A percentile compares a stretch with the other conserved stretches of the same genome.
phyloP scores from a whole-genome alignment of 2,888 invertebrate genomes.

The Oligia latruncula region DNA sequence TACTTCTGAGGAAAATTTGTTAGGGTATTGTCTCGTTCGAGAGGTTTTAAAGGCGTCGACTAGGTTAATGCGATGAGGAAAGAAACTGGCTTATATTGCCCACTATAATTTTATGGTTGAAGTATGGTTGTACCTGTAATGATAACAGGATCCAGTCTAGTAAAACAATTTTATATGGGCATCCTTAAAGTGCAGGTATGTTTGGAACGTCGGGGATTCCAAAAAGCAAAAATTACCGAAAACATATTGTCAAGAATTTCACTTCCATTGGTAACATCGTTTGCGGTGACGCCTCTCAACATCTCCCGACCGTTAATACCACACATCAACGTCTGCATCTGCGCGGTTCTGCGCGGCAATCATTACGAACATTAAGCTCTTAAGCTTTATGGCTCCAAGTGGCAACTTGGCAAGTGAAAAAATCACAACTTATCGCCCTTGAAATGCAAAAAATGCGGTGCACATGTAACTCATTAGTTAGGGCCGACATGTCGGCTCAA shows the following conservation, averaged over 20 bases:
- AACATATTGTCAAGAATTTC: slow-evolving; percentile 17
- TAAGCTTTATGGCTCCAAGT: slow-evolving; percentile 65
- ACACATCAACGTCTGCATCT: slow-evolving; percentile 58
- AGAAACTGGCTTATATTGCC: slow-evolving; percentile 55
- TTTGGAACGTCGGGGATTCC: neutral
- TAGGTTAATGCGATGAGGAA: slow-evolving; percentile 54
- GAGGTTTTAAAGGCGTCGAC: slow-evolving; percentile 70
- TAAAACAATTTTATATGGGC: slow-evolving; percentile 21
- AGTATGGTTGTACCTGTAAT: slow-evolving; percentile 37
- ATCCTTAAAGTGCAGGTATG: slow-evolving; percentile 19
- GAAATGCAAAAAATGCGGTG: slow-evolving; percentile 71
- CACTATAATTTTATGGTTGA: slow-evolving; percentile 59
- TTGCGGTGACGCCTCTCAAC: slow-evolving; percentile 46
- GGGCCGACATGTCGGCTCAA: slow-evolving; percentile 79
- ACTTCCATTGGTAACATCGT: slow-evolving; percentile 10
- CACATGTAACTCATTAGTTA: slow-evolving; percentile 89
- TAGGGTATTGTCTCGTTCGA: slow-evolving; percentile 71
- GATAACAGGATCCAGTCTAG: slow-evolving; percentile 14
- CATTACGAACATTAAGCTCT: slow-evolving; percentile 63
- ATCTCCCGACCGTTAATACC: slow-evolving; percentile 45
- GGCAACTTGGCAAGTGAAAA: slow-evolving; percentile 65
- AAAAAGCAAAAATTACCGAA: neutral
- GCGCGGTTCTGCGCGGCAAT: slow-evolving; percentile 49
- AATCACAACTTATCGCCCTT: slow-evolving; percentile 72
- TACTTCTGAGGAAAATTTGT: slow-evolving; percentile 78